Conservation (phyloP, 2,797 vertebrate species). For the Lepus oiostolus region DNA sequence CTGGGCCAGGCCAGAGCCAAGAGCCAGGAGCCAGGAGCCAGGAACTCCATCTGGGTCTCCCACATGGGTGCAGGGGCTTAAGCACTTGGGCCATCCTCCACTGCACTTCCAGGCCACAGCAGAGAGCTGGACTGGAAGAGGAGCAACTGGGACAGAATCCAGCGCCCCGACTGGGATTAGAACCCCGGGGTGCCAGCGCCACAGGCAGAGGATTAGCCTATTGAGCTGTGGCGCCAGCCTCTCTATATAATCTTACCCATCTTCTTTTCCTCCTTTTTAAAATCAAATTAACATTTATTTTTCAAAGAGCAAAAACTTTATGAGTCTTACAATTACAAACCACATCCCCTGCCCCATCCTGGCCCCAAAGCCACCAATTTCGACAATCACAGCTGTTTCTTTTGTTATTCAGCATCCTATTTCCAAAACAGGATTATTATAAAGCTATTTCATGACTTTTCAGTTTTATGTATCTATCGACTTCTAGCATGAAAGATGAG, state of each 20-base stretch:
- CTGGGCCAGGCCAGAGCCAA: no score
- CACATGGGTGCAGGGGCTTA: no score
- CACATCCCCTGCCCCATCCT: background rate
- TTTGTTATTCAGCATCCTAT: background rate
- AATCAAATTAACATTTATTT: conserved; percentile 14
- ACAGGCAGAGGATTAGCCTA: no score
- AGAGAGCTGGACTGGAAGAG: no score
- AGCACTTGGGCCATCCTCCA: no score
- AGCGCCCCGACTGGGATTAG: no score
- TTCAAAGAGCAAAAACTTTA: conserved; percentile 16
- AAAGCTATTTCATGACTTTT: background rate
- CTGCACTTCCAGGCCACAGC: no score
- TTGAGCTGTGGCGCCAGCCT: background rate
- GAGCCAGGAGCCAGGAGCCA: no score
- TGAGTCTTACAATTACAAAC: conserved; percentile 13
- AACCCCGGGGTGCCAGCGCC: no score
- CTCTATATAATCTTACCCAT: background rate
- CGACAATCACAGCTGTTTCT: background rate
- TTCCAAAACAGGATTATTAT: background rate
- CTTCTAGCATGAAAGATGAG: background rate
- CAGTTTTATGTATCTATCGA: background rate
- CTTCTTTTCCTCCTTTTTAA: background rate
- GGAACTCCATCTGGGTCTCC: no score
- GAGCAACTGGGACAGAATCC: no score
- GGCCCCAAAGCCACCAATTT: background rate